Base-by-base conservation (phyloP, 1,140 invertebrate genomes). In the Pseudomyrmex flavicornis region DNA sequence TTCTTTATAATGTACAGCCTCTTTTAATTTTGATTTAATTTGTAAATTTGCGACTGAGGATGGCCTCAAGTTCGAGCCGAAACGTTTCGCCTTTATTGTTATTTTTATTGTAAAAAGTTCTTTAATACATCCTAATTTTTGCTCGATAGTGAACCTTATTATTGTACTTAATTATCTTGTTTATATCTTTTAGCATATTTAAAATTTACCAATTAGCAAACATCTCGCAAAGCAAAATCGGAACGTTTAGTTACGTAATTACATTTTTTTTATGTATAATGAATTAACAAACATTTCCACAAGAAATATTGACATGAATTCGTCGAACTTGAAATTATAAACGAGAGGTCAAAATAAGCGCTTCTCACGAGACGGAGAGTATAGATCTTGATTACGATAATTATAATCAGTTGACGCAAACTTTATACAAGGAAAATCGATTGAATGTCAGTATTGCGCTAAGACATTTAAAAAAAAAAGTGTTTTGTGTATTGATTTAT, bases 261-360 rank as follows among this genome's bases (percentile, higher is more conserved):
- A 1, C 69, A 26, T 13, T 56, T 46, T 3, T 46, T 3, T 50
- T 58, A 10, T 7, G 58, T 70, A 7, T 15, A 70, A 9, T 3
- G 15, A 20, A 70, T 79, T 1, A 35, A 50, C 48, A 58, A 8
- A n/a, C 52, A 70, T 80, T 80, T 70, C 65, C 44, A 59, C 20
- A 15, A 80, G 20, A 9, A 70, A 80, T 70, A 80, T 50, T 17
- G 65, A 59, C 15, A 59, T 17, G 12, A 80, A 80, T 80, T 70
- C 22, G 10, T 59, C 20, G 44, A 80, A 70, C 44, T 59, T 58
- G 54, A 54, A 70, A 70, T 59, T 70, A 15, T 15, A 0, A 61
- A 70, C 22, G n/a, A 17, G 50, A 80, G 54, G 52, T 58, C 10
- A 26, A 79, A 12, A 70, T 59, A 59, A 70, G 44, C 15, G 2